phyloP scores from a whole-genome alignment of 1,140 invertebrate genomes.

The Tetraneura akinire region DNA sequence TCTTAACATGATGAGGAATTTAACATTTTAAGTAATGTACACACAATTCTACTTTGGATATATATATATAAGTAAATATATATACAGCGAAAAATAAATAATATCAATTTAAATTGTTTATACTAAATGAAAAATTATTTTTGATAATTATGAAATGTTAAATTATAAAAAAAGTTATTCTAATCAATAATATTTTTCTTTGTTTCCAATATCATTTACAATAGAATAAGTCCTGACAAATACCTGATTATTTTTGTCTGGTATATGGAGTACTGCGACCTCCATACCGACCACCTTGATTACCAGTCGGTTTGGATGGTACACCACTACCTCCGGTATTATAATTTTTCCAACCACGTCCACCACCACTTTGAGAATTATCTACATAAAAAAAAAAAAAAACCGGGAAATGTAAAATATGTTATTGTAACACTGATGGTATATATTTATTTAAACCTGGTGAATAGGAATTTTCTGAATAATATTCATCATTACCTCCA shows the following conservation, averaged over 20 bases:
- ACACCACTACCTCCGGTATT: conserved; percentile 42
- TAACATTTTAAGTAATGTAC: conserved; percentile 27
- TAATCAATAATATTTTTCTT: conserved; percentile 30
- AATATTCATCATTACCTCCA: conserved; percentile 46
- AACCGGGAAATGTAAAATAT: background rate
- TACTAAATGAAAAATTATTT: conserved; percentile 46
- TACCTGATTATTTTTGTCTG: conserved; percentile 50
- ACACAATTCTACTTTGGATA: conserved; percentile 17
- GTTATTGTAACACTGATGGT: background rate
- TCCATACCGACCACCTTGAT: conserved; percentile 49
- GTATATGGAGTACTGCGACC: conserved; percentile 41
- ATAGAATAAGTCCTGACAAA: conserved; percentile 40
- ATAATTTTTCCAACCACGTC: conserved; percentile 42
- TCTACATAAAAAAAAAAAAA: background rate
- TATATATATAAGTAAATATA: conserved; percentile 21
- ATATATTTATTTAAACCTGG: conserved; percentile 19
- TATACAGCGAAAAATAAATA: conserved; percentile 30
- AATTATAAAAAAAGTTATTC: conserved; percentile 31
- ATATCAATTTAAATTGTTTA: conserved; percentile 37
- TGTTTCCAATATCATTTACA: conserved; percentile 37
- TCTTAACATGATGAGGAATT: conserved; percentile 40
- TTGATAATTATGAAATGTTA: conserved; percentile 30
- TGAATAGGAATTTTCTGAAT: conserved; percentile 37
- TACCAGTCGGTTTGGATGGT: conserved; percentile 43
- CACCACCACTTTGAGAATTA: conserved; percentile 26